Conservation (phyloP, 2,113 vertebrate genomes). For the Perca schrenkii region DNA sequence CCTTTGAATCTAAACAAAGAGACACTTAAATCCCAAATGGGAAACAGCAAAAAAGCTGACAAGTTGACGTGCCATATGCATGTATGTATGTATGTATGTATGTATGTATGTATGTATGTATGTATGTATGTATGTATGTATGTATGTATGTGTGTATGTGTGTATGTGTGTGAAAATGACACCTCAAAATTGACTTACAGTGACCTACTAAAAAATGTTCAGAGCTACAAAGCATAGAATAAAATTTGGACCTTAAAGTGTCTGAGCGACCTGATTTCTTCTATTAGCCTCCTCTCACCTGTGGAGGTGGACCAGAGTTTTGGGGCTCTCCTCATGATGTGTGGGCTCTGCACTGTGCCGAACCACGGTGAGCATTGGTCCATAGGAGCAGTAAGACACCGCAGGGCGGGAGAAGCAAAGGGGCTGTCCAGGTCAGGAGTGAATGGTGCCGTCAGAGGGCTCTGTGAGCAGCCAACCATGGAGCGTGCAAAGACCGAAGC, state of each 20-base stretch:
- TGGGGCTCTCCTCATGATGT: conserved; percentile 87
- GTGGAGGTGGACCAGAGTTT: conserved; percentile 92
- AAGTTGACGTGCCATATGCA: no score
- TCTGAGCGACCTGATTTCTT: not conserved
- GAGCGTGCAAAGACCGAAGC: conserved; percentile 85
- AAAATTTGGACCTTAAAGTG: not conserved
- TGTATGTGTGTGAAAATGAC: no score
- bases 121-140: no score
- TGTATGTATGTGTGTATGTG: no score
- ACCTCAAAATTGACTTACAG: not conserved
- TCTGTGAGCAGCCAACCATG: conserved; percentile 74
- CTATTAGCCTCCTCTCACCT: conserved; percentile 76
- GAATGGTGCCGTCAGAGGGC: conserved; percentile 79
- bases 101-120: no score
- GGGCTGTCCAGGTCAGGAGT: conserved; percentile 86
- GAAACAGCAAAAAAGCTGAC: not conserved
- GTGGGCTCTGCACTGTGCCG: conserved; percentile 87
- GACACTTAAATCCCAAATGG: not conserved
- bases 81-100: no score
- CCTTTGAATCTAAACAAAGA: conserved; percentile 71
- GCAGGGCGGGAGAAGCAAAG: conserved; percentile 84
- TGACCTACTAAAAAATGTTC: not conserved
- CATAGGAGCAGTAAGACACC: conserved; percentile 77
- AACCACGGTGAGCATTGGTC: conserved; percentile 87
- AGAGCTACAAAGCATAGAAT: no score